phyloP scores from a whole-genome alignment of 1,140 invertebrate genomes.

The Bombus vancouverensis region DNA sequence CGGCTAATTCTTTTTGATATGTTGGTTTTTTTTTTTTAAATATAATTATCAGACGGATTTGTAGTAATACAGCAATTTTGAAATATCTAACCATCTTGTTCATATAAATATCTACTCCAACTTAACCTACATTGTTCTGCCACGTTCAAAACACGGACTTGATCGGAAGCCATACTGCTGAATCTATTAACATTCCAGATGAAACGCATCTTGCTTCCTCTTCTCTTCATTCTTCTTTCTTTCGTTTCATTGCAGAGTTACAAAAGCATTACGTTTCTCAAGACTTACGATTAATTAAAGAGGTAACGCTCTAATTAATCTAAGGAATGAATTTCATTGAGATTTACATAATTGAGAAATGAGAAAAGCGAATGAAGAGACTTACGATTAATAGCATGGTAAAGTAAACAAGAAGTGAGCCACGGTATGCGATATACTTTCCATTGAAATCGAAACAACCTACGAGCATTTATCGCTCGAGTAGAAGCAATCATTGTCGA shows the following conservation, averaged over 20 bases:
- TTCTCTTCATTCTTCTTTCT: background rate
- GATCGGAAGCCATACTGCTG: background rate
- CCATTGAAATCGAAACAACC: constrained; percentile 15
- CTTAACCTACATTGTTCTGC: background rate
- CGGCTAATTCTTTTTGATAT: background rate
- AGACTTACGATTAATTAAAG: background rate
- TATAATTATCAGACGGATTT: background rate
- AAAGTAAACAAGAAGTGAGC: background rate
- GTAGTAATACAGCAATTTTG: background rate
- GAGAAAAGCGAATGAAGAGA: background rate
- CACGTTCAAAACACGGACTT: background rate
- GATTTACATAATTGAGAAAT: background rate
- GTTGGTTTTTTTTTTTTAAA: background rate
- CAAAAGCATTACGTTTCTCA: background rate
- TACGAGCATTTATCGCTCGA: background rate
- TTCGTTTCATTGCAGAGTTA: background rate
- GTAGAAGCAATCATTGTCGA: constrained; percentile 55
- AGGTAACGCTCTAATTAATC: background rate
- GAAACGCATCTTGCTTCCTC: background rate
- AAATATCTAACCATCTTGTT: background rate
- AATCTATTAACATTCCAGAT: background rate
- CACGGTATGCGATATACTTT: constrained; percentile 9
- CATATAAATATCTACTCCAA: background rate
- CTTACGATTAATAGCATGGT: no score
- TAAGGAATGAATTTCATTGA: background rate